A percentile compares a stretch with the other conserved stretches of the same genome.
Conservation (phyloP, 2,797 vertebrate genomes). For the Vultur gryphus region DNA sequence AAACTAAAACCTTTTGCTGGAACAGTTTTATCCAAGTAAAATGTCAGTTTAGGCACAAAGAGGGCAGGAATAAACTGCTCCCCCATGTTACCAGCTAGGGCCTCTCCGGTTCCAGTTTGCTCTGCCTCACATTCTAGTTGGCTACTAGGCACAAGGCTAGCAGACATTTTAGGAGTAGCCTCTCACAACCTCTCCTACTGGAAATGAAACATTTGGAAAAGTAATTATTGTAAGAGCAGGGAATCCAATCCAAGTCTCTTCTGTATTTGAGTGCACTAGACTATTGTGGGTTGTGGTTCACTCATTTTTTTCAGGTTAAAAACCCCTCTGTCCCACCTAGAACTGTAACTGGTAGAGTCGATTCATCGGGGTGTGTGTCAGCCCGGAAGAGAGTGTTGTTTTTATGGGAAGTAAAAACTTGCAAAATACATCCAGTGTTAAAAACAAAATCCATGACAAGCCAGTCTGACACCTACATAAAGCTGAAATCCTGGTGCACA, state of each 20-base stretch:
- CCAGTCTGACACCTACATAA: constrained; percentile 30
- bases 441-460: constrained; percentile 7
- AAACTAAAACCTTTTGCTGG: neutral
- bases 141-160: neutral
- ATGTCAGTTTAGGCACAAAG: neutral
- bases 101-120: neutral
- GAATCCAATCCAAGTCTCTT: neutral
- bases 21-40: neutral
- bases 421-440: neutral
- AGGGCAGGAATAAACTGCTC: neutral
- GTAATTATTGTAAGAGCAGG: neutral
- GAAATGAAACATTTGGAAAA: neutral
- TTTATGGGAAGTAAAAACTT: neutral
- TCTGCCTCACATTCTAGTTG: neutral
- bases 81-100: accelerated
- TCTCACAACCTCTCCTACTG: neutral
- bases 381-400: neutral
- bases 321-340: neutral
- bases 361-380: neutral
- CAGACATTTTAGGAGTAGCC: neutral
- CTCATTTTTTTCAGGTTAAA: neutral
- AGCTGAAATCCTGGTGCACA: neutral
- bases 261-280: neutral
- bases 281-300: neutral
- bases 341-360: neutral